A percentile compares a stretch with the other conserved stretches of the same genome.
phyloP scores from a whole-genome alignment of 1,140 invertebrate genomes.

The Drosophila oshimai region DNA sequence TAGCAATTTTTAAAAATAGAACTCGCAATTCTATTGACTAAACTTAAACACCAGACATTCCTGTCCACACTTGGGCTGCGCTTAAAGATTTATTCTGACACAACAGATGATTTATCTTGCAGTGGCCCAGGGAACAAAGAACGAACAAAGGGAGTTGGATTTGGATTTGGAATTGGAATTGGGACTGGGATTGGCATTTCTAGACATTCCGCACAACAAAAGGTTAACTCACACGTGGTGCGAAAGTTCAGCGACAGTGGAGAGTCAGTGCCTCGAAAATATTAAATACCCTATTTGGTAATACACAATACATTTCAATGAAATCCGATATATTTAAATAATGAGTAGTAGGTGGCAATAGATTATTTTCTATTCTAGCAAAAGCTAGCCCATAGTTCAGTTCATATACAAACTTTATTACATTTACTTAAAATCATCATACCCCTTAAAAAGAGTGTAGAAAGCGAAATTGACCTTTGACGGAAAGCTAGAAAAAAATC shows the following conservation, averaged over 20 bases:
- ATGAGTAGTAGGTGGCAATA: no score
- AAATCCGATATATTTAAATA: no score
- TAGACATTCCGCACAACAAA: neutral
- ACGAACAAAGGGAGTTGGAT: constrained; percentile 11
- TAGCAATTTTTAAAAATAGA: constrained; percentile 14
- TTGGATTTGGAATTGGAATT: no score
- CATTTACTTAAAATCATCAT: no score
- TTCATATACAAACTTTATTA: no score
- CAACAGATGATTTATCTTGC: constrained; percentile 9
- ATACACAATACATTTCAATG: no score
- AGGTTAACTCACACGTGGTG: constrained; percentile 29
- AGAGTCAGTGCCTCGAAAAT: neutral
- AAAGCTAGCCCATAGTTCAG: no score
- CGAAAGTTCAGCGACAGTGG: constrained; percentile 5
- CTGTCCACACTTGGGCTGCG: neutral
- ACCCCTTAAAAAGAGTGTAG: neutral
- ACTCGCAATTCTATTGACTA: neutral
- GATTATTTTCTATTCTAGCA: no score
- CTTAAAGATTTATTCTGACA: neutral
- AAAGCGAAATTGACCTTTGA: constrained; percentile 70
- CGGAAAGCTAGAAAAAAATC: neutral
- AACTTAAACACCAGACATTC: constrained; percentile 10
- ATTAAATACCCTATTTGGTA: neutral
- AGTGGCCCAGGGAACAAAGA: neutral
- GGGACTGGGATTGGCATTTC: neutral